Conservation (phyloP, 2,888 invertebrate genomes). For the Harpalus rubripes region DNA sequence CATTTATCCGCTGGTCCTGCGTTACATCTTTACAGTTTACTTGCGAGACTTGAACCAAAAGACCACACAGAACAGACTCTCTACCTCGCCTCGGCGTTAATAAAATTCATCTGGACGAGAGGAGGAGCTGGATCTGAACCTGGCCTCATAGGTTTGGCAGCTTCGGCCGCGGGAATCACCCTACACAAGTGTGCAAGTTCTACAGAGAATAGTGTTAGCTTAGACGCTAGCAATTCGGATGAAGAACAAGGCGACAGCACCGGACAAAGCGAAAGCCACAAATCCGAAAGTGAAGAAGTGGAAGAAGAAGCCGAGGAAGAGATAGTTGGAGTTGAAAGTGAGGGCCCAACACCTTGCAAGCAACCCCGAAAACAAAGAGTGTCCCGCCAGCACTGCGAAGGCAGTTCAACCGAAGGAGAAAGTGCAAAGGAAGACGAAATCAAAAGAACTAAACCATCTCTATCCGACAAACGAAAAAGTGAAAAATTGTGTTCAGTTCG, state of each 20-base stretch:
- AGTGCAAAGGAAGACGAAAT: constrained; percentile 69
- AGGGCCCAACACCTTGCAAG: constrained; percentile 79
- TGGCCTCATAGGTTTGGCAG: constrained; percentile 76
- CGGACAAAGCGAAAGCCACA: constrained; percentile 79
- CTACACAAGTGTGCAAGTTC: constrained; percentile 82
- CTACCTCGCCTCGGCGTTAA: constrained; percentile 92
- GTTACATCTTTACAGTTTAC: constrained; percentile 90
- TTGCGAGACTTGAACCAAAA: constrained; percentile 93
- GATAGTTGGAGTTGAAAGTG: constrained; percentile 75
- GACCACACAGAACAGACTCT: constrained; percentile 97
- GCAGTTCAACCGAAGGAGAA: constrained; percentile 72
- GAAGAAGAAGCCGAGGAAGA: constrained; percentile 77
- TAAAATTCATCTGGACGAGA: constrained; percentile 94
- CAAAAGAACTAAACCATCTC: constrained; percentile 69
- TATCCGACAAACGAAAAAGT: constrained; percentile 72
- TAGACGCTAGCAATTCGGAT: constrained; percentile 89
- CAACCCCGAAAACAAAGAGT: constrained; percentile 75
- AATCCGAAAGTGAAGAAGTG: constrained; percentile 77
- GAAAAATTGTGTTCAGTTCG: constrained; percentile 79
- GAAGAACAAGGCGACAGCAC: constrained; percentile 87
- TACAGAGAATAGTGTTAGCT: constrained; percentile 89
- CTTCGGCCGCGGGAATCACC: constrained; percentile 77
- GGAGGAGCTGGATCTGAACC: constrained; percentile 78
- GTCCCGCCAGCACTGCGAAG: constrained; percentile 70
- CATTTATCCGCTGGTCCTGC: constrained; percentile 93